Evolutionary conservation across 2,888 invertebrate genomes (phyloP).

Genomic region (Glaucopsyche alexis): DNA sequence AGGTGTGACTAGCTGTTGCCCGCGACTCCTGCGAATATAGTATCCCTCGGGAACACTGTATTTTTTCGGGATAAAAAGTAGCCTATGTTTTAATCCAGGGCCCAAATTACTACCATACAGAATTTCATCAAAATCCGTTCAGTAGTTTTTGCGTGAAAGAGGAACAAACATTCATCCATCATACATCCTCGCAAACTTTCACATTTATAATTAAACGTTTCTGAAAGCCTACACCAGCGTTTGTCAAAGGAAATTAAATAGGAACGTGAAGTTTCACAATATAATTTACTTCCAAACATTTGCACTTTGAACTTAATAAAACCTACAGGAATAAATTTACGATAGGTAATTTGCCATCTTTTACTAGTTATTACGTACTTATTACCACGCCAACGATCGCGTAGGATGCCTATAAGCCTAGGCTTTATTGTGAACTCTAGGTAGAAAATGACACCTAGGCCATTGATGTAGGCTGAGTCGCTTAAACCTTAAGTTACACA

Average conservation of each 20-base stretch:
- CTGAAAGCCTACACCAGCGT: not conserved
- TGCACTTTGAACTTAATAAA: slow-evolving; percentile 35
- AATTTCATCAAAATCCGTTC: no score
- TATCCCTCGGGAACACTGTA: no score
- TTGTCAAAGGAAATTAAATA: slow-evolving; percentile 23
- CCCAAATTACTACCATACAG: no score
- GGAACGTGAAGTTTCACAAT: slow-evolving; percentile 30
- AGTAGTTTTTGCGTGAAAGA: no score
- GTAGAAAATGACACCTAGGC: not conserved
- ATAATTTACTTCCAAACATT: slow-evolving; percentile 30
- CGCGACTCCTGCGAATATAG: no score
- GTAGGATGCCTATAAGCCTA: slow-evolving; percentile 28
- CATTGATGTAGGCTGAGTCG: not conserved
- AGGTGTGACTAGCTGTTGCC: no score
- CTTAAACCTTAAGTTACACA: no score
- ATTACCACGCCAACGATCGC: slow-evolving; percentile 35
- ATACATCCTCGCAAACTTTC: no score
- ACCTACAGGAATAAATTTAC: slow-evolving; percentile 32
- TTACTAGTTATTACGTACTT: slow-evolving; percentile 33
- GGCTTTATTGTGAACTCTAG: not conserved
- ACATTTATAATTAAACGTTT: no score
- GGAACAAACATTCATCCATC: no score
- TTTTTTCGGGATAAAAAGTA: no score
- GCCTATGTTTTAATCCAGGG: no score
- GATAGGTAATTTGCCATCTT: slow-evolving; percentile 33